phyloP scores from a whole-genome alignment of 2,797 vertebrate species.

The Chelon auratus region DNA sequence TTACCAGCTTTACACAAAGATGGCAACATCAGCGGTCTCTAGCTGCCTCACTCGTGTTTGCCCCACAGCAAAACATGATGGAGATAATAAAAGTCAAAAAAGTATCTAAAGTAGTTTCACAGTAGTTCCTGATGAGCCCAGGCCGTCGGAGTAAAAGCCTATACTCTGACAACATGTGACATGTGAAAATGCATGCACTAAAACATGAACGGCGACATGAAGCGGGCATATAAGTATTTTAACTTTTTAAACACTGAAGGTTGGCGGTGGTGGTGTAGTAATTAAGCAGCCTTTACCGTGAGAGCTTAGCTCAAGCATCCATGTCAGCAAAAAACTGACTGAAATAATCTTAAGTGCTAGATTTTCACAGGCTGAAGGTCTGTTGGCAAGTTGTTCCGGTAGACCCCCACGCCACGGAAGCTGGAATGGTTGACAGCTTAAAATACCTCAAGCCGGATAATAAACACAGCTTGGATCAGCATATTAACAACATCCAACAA shows the following conservation, averaged over 20 bases:
- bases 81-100: conserved; percentile 42
- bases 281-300: conserved; percentile 43
- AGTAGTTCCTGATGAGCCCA: conserved; percentile 6
- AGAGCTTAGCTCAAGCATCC: conserved; percentile 27
- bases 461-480: too few relatives aligned
- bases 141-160: conserved; percentile 2
- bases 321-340: conserved; percentile 41
- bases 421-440: too few relatives aligned
- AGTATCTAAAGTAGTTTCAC: conserved; percentile 22
- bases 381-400: neutral
- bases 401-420: too few relatives aligned
- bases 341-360: conserved; percentile 35
- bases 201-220: conserved; percentile 9
- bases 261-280: conserved; percentile 28
- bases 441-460: too few relatives aligned
- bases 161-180: conserved; percentile 5
- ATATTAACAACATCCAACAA: too few relatives aligned
- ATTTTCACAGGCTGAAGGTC: conserved; percentile 16
- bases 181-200: conserved; percentile 16
- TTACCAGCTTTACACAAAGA: conserved; percentile 60
- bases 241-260: conserved; percentile 45
- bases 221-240: conserved; percentile 33
- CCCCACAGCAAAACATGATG: conserved; percentile 50
- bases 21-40: conserved; percentile 46
- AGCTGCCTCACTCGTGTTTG: conserved; percentile 31